phyloP scores from a whole-genome alignment of 2,113 vertebrate genomes.

The Corydoras sp. region DNA sequence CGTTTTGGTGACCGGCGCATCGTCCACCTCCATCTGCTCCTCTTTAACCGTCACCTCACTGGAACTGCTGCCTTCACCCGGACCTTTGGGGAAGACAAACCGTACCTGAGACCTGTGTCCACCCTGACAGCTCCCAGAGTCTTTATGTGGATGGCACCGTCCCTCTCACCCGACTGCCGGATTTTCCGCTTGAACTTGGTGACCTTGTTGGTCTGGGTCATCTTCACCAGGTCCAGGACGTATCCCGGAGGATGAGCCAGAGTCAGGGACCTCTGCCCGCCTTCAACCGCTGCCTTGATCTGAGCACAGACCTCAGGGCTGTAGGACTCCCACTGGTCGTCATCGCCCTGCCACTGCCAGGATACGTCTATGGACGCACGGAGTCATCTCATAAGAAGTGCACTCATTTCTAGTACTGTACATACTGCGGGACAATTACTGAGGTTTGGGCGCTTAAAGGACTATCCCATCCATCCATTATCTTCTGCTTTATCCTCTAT shows the following conservation, averaged over 20 bases:
- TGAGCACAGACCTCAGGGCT: slow-evolving; percentile 47
- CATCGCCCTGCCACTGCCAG: slow-evolving; percentile 72
- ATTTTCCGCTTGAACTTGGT: slow-evolving; percentile 67
- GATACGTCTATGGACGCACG: too few species aligned
- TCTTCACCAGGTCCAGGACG: slow-evolving; percentile 63
- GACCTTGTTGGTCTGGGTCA: slow-evolving; percentile 68
- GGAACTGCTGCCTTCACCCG: slow-evolving; percentile 20
- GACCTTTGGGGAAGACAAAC: slow-evolving; percentile 40
- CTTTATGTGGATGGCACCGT: too few species aligned
- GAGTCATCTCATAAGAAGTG: too few species aligned
- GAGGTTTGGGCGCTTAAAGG: too few species aligned
- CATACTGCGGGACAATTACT: too few species aligned
- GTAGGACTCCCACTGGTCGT: slow-evolving; percentile 63
- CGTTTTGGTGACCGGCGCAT: slow-evolving; percentile 54
- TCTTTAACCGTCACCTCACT: slow-evolving; percentile 47
- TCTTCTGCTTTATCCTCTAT: too few species aligned
- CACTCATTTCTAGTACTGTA: too few species aligned
- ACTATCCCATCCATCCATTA: too few species aligned
- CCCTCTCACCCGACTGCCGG: slow-evolving; percentile 53
- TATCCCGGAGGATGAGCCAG: slow-evolving; percentile 53
- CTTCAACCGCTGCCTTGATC: slow-evolving; percentile 54
- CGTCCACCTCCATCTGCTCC: slow-evolving; percentile 50
- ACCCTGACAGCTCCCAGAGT: too few species aligned
- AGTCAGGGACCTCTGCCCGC: slow-evolving; percentile 39
- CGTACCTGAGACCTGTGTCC: background rate